Evolutionary conservation across 2,113 vertebrate species (phyloP), one percentile per base, ranked within the genome.

Genomic region (Carlito syrichta): DNA sequence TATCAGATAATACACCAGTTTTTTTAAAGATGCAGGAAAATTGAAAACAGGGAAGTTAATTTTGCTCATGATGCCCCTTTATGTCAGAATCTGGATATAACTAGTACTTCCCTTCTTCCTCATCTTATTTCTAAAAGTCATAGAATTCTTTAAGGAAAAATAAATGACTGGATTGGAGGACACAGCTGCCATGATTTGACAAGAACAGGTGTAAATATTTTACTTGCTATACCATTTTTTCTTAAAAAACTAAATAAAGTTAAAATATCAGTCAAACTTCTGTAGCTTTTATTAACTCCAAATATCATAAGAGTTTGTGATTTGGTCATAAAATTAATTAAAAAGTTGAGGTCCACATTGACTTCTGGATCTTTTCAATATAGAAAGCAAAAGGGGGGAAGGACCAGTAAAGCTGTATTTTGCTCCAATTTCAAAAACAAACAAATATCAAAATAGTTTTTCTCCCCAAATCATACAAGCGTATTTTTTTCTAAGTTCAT

Each of bases 251-350:
- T 43, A 32, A 94, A 27, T 35, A 20, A 87, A 43, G 32, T 30
- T 83, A 88, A 93, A 73, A 48, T 88, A 86, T 62, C 35, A 52
- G 27, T 95, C 38, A 94, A 76, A 82, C 77, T 73, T 91, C 77
- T 71, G 5, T 6, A 91, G 11, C 10, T 50, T 52, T 76, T 63
- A 79, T 87, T 54, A 96, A 92, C 45, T 90, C 0, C 22, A 58
- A 54, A 9, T 38, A 94, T 89, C 60, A 40, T 43, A 85, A 82
- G 52, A 50, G 9, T 88, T 74, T 92, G n/a, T 85, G 17, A 91
- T 87, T 93, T 84, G 40, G 43, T 81, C 45, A 71, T 91, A 73
- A 77, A 91, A 68, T 43, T 68, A 62, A 73, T 78, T 89, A 8
- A 77, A 68, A 96, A 68, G 48, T 40, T n/a, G 48, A 92, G 35